phyloP scores from a whole-genome alignment of 2,797 vertebrate species.

The Poecilia wingei region DNA sequence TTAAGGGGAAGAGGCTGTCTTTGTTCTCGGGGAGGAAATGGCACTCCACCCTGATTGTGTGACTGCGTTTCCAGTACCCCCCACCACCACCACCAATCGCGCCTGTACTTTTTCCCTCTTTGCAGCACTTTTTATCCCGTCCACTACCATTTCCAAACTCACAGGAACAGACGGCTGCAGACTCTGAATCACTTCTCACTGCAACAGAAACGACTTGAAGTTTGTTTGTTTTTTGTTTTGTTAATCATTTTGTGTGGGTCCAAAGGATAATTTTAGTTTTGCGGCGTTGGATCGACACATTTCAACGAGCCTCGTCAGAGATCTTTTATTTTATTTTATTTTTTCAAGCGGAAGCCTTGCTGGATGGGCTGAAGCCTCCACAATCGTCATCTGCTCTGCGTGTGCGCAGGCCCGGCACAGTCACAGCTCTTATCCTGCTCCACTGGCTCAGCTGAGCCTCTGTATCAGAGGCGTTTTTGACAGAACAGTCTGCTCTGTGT shows the following conservation, averaged over 20 bases:
- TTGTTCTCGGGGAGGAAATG: conserved; percentile 66
- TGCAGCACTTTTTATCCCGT: conserved; percentile 46
- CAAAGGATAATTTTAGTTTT: conserved; percentile 6
- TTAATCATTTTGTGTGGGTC: conserved; percentile 27
- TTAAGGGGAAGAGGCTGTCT: conserved; percentile 75
- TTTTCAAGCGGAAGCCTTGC: conserved; percentile 42
- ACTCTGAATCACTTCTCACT: conserved; percentile 51
- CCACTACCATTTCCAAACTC: conserved; percentile 45
- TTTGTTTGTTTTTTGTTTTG: background rate
- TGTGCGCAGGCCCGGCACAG: conserved; percentile 62
- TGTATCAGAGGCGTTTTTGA: conserved; percentile 52
- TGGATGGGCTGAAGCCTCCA: conserved; percentile 49
- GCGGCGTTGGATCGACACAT: background rate
- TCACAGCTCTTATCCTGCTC: conserved; percentile 66
- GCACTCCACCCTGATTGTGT: conserved; percentile 53
- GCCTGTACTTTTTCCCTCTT: conserved; percentile 61
- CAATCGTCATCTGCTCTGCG: conserved; percentile 54
- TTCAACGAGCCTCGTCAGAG: conserved; percentile 39
- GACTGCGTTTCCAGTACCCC: conserved; percentile 72
- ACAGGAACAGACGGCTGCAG: conserved; percentile 45
- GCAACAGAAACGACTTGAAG: conserved; percentile 35
- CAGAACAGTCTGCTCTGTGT: conserved; percentile 53
- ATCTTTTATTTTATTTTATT: conserved; percentile 13
- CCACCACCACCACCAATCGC: conserved; percentile 29
- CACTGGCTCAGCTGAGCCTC: conserved; percentile 69